Percentiles rank a stretch among this genome's conserved stretches.
These are phyloP conservation scores for Rhea pennata DNA, from an alignment of 2,113 vertebrate genomes.

Conservation along the genomic window DNA sequence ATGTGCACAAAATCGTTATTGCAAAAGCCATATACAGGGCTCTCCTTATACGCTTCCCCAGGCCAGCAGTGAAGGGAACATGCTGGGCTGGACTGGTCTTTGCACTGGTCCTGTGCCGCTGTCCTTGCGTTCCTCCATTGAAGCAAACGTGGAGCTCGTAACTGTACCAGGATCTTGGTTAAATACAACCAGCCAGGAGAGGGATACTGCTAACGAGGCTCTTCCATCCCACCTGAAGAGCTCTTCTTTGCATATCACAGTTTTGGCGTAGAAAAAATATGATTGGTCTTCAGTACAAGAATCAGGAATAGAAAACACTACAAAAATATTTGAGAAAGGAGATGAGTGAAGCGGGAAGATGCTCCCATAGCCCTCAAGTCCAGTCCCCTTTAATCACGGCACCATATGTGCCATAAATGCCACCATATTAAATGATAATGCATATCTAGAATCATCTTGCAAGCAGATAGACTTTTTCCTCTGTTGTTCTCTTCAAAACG, in stretches of 20 bases:
- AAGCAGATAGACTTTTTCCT: not conserved
- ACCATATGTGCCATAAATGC: too few relatives aligned
- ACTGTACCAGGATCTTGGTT: too few relatives aligned
- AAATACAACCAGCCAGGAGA: not conserved
- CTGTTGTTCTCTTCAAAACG: not conserved
- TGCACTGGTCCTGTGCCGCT: not conserved
- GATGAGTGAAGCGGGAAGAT: not conserved
- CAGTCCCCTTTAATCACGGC: not conserved
- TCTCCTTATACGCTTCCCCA: not conserved
- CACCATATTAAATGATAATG: too few relatives aligned
- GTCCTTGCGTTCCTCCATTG: not conserved
- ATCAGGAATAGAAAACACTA: not conserved
- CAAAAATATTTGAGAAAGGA: too few relatives aligned
- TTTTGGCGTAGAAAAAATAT: too few relatives aligned
- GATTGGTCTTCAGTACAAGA: not conserved
- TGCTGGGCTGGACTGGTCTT: not conserved
- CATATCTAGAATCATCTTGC: not conserved
- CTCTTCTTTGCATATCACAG: not conserved
- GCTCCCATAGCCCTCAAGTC: not conserved
- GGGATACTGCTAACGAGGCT: rapidly evolving
- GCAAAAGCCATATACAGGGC: not conserved
- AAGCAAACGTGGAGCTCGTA: not conserved
- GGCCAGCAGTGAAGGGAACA: not conserved
- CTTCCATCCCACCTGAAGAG: not conserved
- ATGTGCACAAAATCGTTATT: not conserved